These are phyloP conservation scores for Microctenopoma lineatum DNA, from an alignment of 2,797 vertebrate genomes.

Conservation along the genomic window DNA sequence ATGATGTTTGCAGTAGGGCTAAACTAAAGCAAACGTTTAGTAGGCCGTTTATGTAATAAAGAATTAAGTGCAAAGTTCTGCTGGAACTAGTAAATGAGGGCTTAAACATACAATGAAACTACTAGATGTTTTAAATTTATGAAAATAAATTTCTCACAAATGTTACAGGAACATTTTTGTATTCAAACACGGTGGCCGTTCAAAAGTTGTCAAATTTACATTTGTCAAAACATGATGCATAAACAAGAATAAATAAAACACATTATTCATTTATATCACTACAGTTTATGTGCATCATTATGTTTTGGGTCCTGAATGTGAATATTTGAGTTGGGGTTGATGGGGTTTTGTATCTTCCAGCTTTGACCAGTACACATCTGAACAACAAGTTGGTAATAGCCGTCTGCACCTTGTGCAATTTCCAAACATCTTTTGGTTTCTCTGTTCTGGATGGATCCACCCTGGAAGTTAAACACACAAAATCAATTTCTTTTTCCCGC, in stretches of 20 bases:
- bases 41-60: background rate
- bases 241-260: no score
- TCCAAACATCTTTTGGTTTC: conserved; percentile 77
- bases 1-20: background rate
- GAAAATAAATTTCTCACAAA: no score
- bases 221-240: no score
- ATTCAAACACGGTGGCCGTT: no score
- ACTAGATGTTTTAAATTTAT: no score
- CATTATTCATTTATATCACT: no score
- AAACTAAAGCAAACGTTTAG: background rate
- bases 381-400: conserved; percentile 56
- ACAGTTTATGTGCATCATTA: background rate
- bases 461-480: conserved; percentile 59
- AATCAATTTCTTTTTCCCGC: background rate
- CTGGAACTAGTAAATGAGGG: background rate
- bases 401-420: conserved; percentile 3
- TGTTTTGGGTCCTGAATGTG: background rate
- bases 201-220: no score
- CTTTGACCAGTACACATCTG: conserved; percentile 72
- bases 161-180: no score
- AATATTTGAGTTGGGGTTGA: conserved; percentile 1
- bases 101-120: background rate
- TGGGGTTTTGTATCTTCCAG: conserved; percentile 74
- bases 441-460: conserved; percentile 72
- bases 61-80: background rate